Evolutionary conservation across 2,113 vertebrate species (phyloP).

Genomic region (Elephas maximus): DNA sequence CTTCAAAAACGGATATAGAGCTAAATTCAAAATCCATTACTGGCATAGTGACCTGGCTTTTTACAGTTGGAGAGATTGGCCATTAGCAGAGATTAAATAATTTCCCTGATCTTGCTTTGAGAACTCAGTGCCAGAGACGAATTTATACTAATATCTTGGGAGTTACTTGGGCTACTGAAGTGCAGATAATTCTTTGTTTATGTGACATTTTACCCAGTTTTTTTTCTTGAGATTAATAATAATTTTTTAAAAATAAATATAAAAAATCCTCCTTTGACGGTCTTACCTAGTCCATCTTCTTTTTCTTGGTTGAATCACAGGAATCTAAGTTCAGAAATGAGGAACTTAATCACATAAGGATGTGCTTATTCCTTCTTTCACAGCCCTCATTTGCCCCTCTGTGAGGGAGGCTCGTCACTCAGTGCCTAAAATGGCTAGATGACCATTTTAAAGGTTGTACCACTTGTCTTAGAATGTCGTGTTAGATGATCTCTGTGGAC

Average conservation of each 20-base stretch:
- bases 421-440: background rate
- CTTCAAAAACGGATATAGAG: conserved; percentile 25
- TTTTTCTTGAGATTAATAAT: background rate
- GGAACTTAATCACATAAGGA: background rate
- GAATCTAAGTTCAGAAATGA: conserved; percentile 54
- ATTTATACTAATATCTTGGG: background rate
- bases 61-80: conserved; percentile 53
- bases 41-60: background rate
- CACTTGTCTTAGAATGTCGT: background rate
- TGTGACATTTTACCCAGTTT: background rate
- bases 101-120: conserved; percentile 56
- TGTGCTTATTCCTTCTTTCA: conserved; percentile 14
- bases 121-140: background rate
- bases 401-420: background rate
- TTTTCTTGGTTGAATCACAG: background rate
- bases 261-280: background rate
- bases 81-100: conserved; percentile 76
- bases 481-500: background rate
- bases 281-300: background rate
- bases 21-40: conserved; percentile 69
- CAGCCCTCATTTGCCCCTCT: background rate
- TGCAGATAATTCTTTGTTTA: conserved; percentile 3
- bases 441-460: background rate
- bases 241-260: conserved; percentile 54
- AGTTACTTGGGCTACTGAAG: background rate